These are phyloP conservation scores for Caenorhabditis sp. DNA, from an alignment of 2,888 invertebrate genomes.

Conservation along the genomic window DNA sequence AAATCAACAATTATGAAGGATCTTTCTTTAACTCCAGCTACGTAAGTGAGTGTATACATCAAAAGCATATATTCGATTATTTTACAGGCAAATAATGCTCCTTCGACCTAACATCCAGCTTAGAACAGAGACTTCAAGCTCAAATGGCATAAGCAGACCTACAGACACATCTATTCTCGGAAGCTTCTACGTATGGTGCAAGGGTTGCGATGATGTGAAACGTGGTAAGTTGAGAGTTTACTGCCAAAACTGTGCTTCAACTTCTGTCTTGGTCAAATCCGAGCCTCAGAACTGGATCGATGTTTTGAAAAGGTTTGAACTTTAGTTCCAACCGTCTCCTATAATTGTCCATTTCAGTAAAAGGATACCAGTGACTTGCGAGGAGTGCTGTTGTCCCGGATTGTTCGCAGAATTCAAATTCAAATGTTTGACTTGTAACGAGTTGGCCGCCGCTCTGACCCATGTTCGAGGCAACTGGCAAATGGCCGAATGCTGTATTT, in stretches of 20 bases:
- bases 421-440: conserved; percentile 75
- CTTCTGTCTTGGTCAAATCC: conserved; percentile 67
- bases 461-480: conserved; percentile 73
- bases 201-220: conserved; percentile 68
- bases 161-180: conserved; percentile 58
- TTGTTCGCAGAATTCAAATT: conserved; percentile 72
- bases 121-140: background rate
- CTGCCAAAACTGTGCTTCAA: conserved; percentile 69
- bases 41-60: conserved; percentile 51
- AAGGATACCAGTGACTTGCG: conserved; percentile 68
- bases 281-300: conserved; percentile 76
- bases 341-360: conserved; percentile 63
- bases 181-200: conserved; percentile 76
- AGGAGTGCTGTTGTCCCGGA: conserved; percentile 50
- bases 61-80: background rate
- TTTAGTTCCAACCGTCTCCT: background rate
- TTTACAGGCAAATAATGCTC: conserved; percentile 49
- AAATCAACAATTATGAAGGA: conserved; percentile 55
- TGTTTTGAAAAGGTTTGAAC: conserved; percentile 68
- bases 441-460: conserved; percentile 64
- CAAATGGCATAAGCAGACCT: background rate
- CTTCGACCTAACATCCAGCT: conserved; percentile 20
- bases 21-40: conserved; percentile 69
- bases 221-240: conserved; percentile 75
- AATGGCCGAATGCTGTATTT: conserved; percentile 72